Percentiles rank a stretch among this genome's conserved stretches.
Conservation (phyloP, 2,113 vertebrate genomes). For the Salvelinus fontinalis region DNA sequence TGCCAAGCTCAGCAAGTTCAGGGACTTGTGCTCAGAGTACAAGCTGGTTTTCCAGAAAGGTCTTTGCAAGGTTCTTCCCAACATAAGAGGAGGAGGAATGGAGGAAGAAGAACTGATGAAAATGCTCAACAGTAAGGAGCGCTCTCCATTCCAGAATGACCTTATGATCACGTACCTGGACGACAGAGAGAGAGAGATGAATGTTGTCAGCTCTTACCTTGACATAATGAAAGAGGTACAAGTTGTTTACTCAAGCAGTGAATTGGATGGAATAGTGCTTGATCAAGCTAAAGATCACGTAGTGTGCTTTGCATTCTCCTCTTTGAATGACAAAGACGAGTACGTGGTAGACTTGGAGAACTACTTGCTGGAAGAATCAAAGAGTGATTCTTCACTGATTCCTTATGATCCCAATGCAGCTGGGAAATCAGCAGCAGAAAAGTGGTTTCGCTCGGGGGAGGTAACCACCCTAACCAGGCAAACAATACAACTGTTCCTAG, state of each 20-base stretch:
- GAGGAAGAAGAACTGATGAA: conserved; percentile 31
- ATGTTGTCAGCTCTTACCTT: too few relatives aligned
- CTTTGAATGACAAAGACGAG: conserved; percentile 13
- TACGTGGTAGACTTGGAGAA: conserved; percentile 29
- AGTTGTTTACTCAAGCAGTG: conserved; percentile 25
- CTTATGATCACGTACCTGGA: conserved; percentile 18
- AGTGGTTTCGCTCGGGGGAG: conserved; percentile 29
- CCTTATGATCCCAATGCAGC: conserved; percentile 1
- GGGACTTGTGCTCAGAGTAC: conserved; percentile 29
- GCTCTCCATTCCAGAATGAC: conserved; percentile 32
- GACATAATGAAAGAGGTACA: conserved; percentile 11
- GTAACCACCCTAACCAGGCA: conserved; percentile 12
- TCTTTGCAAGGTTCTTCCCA: conserved; percentile 32
- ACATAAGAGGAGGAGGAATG: conserved; percentile 34
- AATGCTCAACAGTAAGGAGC: conserved; percentile 23
- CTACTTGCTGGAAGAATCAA: conserved; percentile 14
- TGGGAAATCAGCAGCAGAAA: neutral
- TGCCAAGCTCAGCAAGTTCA: conserved; percentile 33
- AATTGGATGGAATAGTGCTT: conserved; percentile 28
- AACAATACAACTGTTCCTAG: conserved; percentile 30
- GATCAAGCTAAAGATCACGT: conserved; percentile 26
- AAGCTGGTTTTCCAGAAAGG: conserved; percentile 37
- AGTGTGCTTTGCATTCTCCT: conserved; percentile 29
- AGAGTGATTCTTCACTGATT: too few relatives aligned
- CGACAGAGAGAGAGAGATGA: conserved; percentile 28